Conservation (phyloP, 2,888 invertebrate genomes). For the Biston stratarius region DNA sequence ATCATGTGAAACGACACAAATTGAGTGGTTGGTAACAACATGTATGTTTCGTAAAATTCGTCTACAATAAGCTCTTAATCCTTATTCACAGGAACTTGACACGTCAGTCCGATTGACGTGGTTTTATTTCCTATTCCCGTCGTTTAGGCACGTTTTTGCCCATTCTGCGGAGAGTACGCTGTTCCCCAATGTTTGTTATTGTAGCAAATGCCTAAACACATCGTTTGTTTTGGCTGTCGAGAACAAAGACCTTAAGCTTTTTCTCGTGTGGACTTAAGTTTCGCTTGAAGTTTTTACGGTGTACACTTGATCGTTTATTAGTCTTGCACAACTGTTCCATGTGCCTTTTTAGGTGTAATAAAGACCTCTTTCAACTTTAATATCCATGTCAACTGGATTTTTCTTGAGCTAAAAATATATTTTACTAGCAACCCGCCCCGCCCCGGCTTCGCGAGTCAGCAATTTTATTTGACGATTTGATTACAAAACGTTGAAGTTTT, state of each 20-base stretch:
- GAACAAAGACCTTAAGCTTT: slow-evolving; percentile 78
- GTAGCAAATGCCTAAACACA: slow-evolving; percentile 76
- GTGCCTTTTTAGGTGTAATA: slow-evolving; percentile 52
- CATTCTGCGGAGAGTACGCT: slow-evolving; percentile 54
- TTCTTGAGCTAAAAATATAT: slow-evolving; percentile 25
- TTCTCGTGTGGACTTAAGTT: slow-evolving; percentile 64
- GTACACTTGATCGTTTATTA: slow-evolving; percentile 61
- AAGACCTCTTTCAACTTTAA: slow-evolving; percentile 51
- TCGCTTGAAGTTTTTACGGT: slow-evolving; percentile 74
- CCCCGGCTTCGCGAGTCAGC: too few species aligned
- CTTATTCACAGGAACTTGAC: slow-evolving; percentile 66
- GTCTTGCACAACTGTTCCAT: slow-evolving; percentile 60
- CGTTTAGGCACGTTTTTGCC: slow-evolving; percentile 77
- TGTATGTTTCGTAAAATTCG: slow-evolving; percentile 66
- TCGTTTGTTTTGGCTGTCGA: slow-evolving; percentile 80
- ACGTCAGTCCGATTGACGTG: slow-evolving; percentile 62
- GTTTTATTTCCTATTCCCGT: slow-evolving; percentile 66
- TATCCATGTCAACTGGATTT: slow-evolving; percentile 23
- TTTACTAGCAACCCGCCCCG: slow-evolving; percentile 5
- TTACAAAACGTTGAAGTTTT: too few species aligned
- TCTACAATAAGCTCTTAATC: slow-evolving; percentile 77
- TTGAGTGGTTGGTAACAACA: slow-evolving; percentile 44
- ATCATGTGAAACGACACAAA: slow-evolving; percentile 36
- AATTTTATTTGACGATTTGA: too few species aligned
- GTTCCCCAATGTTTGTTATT: slow-evolving; percentile 76